Evolutionary conservation across 2,888 invertebrate species (phyloP).

Genomic region (Oscheius sp.): DNA sequence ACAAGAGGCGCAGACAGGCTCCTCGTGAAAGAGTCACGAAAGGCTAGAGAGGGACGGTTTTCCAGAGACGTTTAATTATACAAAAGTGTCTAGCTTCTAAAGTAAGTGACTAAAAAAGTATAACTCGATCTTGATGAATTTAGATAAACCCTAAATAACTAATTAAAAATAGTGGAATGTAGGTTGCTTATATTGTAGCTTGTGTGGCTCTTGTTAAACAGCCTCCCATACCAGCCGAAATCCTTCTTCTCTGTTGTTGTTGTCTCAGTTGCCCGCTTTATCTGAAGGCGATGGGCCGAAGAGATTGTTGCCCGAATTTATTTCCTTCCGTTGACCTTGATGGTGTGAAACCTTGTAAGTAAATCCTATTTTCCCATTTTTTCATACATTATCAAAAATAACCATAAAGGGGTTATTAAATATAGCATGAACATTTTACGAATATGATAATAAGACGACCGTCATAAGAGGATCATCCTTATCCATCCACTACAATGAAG

Average conservation of each 20-base stretch:
- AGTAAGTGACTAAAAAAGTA: not conserved
- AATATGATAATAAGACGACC: constrained; percentile 19
- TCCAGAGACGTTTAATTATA: constrained; percentile 24
- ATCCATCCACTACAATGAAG: constrained; percentile 4
- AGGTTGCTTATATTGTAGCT: no score
- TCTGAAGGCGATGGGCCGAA: constrained; percentile 12
- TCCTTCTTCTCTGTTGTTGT: not conserved
- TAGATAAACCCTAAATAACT: no score
- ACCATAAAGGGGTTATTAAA: no score
- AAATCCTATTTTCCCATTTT: not conserved
- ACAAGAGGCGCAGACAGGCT: constrained; percentile 11
- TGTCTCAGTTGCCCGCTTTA: constrained; percentile 12
- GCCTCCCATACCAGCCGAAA: no score
- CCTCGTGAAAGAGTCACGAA: constrained; percentile 1
- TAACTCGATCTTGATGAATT: not conserved
- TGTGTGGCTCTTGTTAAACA: no score
- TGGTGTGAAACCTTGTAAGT: constrained; percentile 13
- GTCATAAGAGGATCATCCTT: constrained; percentile 21
- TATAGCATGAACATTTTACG: not conserved
- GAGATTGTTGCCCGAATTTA: constrained; percentile 22
- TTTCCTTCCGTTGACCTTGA: constrained; percentile 19
- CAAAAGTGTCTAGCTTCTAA: constrained; percentile 12
- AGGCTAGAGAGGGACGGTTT: not conserved
- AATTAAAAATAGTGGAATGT: no score
- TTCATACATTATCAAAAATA: not conserved